Evolutionary conservation across 2,797 vertebrate species (phyloP), one percentile per base, ranked within the genome.

Genomic region (Petrocephalus sullivani): DNA sequence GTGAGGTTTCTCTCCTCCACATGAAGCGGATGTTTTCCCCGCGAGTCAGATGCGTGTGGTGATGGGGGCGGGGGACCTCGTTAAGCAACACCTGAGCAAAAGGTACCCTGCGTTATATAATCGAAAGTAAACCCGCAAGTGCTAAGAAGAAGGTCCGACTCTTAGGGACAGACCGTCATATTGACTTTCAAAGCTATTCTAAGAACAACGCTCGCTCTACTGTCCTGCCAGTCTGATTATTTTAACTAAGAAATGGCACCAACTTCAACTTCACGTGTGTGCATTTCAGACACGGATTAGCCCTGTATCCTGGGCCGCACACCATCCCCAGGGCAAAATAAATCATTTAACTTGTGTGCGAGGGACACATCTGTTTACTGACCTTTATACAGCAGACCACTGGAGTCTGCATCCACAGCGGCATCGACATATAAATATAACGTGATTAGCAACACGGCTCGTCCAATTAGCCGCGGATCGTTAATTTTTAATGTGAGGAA

Each of bases 391-490:
- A 88, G 85, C 56, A 46, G 82, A 89, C 81, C 88, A 87, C 87
- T 88, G 86, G 87, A 90, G 89, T 87, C 64, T 41, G 19, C 75
- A 67, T 51, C 53, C 86, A 88, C 33, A 60, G 19, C 75, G 75
- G 64, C 87, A 82, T 23, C 78, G 87, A 89, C 91, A 89, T 89
- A 87, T 89, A 86, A 88, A 64, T 56, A 33, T 37, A 83, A 90
- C 60, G 51, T 90, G 88, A 90, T 88, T 83, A 71, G 88, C 78
- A 84, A 88, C 88, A 86, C 87, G 88, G 89, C 89, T 89, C 87
- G 85, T 91, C 88, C 90, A 90, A 92, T 92, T 92, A 92, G 90
- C 91, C 54, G 81, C 82, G 89, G 86, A 49, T 88, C 85, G 89
- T 91, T 91, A 81, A 89, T 89, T 89, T 90, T 91, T 90, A 92